Conservation (phyloP, 2,113 vertebrate genomes). For the Pachyramphus minor region DNA sequence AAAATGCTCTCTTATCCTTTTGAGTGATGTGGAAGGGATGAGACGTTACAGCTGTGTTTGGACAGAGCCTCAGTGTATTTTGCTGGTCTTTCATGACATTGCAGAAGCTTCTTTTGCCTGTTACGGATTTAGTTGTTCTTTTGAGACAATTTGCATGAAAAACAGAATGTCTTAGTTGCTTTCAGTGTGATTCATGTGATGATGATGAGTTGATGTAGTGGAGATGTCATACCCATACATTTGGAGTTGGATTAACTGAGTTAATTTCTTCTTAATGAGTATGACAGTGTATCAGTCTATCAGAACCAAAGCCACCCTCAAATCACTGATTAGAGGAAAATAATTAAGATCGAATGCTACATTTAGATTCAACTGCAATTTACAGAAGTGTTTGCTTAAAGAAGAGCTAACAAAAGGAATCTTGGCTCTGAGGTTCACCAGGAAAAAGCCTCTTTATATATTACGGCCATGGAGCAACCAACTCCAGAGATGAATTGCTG, state of each 20-base stretch:
- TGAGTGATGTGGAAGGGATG: neutral
- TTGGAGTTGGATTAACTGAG: neutral
- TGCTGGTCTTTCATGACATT: neutral
- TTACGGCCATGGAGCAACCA: neutral
- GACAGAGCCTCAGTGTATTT: neutral
- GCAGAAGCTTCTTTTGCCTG: neutral
- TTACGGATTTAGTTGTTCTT: neutral
- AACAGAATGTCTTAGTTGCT: neutral
- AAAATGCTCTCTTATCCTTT: neutral
- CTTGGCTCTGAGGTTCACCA: neutral
- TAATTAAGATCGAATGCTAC: neutral
- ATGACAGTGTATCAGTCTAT: neutral
- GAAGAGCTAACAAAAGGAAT: neutral
- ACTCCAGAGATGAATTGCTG: neutral
- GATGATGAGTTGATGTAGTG: neutral
- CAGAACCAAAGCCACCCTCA: neutral
- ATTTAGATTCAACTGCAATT: neutral
- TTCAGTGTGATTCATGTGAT: neutral
- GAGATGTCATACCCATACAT: neutral
- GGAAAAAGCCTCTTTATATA: neutral
- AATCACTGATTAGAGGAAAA: conserved; percentile 6
- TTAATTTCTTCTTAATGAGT: neutral
- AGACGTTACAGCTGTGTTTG: neutral
- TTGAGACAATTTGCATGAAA: neutral
- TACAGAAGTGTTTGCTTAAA: conserved; percentile 5